Conservation (phyloP, 2,888 invertebrate genomes). For the Drosophila kuntzei region DNA sequence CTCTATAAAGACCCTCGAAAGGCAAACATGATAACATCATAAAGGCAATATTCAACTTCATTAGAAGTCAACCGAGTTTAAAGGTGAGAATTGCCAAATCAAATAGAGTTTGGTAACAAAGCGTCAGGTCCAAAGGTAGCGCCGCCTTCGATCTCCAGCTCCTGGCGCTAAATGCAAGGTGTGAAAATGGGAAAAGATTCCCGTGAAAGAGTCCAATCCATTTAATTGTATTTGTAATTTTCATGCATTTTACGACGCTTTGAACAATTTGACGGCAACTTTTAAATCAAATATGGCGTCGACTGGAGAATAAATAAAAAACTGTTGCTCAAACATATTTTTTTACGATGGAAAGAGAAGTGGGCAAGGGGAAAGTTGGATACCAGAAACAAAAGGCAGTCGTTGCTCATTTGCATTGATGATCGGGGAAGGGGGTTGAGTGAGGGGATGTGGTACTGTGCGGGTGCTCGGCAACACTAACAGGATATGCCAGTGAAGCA, state of each 20-base stretch:
- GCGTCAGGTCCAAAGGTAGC: slow-evolving; percentile 65
- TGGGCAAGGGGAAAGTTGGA: neutral
- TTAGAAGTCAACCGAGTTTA: slow-evolving; percentile 71
- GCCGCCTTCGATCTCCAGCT: slow-evolving; percentile 50
- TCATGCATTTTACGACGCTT: slow-evolving; percentile 63
- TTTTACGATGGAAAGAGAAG: neutral
- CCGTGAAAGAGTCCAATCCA: slow-evolving; percentile 30
- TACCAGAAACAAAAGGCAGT: slow-evolving; percentile 75
- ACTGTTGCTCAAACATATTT: slow-evolving; percentile 63
- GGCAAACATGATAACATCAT: slow-evolving; percentile 44
- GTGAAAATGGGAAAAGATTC: slow-evolving; percentile 64
- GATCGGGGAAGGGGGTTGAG: neutral
- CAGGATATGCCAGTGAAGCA: slow-evolving; percentile 83
- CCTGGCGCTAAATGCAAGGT: slow-evolving; percentile 70
- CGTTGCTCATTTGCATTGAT: slow-evolving; percentile 72
- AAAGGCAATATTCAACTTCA: slow-evolving; percentile 67
- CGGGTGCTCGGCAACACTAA: slow-evolving; percentile 68
- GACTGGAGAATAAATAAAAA: slow-evolving; percentile 29
- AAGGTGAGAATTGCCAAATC: slow-evolving; percentile 70
- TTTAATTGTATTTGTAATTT: slow-evolving; percentile 78
- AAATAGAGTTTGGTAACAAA: slow-evolving; percentile 68
- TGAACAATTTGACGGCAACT: slow-evolving; percentile 74
- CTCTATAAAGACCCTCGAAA: slow-evolving; percentile 31
- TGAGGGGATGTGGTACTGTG: neutral
- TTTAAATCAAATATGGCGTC: slow-evolving; percentile 80